Percentiles rank a stretch among this genome's conserved stretches.
phyloP scores from a whole-genome alignment of 1,140 invertebrate species.

The Orius laevigatus region DNA sequence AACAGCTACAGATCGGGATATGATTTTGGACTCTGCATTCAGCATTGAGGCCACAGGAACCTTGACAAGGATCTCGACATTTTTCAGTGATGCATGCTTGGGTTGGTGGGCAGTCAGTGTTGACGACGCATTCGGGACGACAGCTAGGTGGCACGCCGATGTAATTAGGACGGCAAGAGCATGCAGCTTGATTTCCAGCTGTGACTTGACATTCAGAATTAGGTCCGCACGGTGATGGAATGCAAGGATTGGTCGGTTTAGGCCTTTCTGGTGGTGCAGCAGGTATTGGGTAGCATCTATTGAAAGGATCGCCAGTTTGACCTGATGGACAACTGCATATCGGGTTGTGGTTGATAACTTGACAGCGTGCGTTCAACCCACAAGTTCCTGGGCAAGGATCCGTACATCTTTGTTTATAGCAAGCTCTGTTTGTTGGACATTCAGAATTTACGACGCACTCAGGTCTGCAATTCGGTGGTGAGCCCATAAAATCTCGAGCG shows the following conservation, averaged over 20 bases:
- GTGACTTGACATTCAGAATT: conserved; percentile 30
- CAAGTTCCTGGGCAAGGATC: conserved; percentile 42
- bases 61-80: conserved; percentile 51
- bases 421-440: conserved; percentile 44
- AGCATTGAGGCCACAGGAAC: conserved; percentile 49
- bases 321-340: conserved; percentile 30
- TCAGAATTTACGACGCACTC: conserved; percentile 64
- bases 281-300: conserved; percentile 24
- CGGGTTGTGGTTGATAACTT: conserved; percentile 32
- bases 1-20: conserved; percentile 52
- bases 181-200: conserved; percentile 35
- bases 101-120: conserved; percentile 33
- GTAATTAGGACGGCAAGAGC: conserved; percentile 36
- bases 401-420: conserved; percentile 37
- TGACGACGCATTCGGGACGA: conserved; percentile 36
- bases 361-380: conserved; percentile 35
- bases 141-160: conserved; percentile 37
- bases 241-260: conserved; percentile 20
- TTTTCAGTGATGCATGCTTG: conserved; percentile 42
- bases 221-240: conserved; percentile 30
- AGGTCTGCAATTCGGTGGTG: conserved; percentile 54
- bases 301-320: conserved; percentile 31
- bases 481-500: conserved; percentile 46
- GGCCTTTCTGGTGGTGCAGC: conserved; percentile 7
- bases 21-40: conserved; percentile 60